These are phyloP conservation scores for Proisotoma minuta DNA, from an alignment of 2,888 invertebrate species.

Conservation along the genomic window DNA sequence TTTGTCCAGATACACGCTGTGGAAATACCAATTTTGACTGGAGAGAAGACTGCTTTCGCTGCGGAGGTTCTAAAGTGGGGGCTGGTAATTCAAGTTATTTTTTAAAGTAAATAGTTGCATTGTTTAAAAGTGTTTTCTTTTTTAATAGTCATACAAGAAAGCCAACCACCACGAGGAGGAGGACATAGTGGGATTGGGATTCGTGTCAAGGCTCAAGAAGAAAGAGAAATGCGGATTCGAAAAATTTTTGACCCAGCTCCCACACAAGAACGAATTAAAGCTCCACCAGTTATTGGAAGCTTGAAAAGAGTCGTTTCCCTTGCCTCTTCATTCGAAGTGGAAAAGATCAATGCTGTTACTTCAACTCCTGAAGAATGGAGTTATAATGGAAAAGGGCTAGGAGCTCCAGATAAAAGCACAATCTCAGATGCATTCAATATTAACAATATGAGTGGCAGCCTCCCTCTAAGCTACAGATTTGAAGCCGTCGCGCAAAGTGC, in stretches of 20 bases:
- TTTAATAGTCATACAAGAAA: too few relatives aligned
- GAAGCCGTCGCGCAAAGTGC: conserved; percentile 21
- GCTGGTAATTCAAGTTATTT: not conserved
- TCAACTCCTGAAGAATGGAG: conserved; percentile 16
- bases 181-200: too few relatives aligned
- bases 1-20: conserved; percentile 4
- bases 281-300: not conserved
- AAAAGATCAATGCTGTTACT: conserved; percentile 6
- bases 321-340: not conserved
- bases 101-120: too few relatives aligned
- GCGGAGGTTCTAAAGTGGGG: not conserved
- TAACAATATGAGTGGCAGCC: not conserved
- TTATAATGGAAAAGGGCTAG: not conserved
- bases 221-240: not conserved
- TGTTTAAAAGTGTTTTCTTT: too few relatives aligned
- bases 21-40: conserved; percentile 7
- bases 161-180: too few relatives aligned
- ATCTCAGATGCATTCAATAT: too few relatives aligned
- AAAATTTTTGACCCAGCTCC: not conserved
- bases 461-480: conserved; percentile 21
- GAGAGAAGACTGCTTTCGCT: conserved; percentile 2
- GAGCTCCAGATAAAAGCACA: too few relatives aligned
- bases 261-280: not conserved
- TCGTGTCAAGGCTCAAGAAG: too few relatives aligned
- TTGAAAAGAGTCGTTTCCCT: not conserved